A percentile compares a stretch with the other conserved stretches of the same genome.
These are phyloP conservation scores for Charanyca ferruginea DNA, from an alignment of 2,888 invertebrate species.

Conservation along the genomic window DNA sequence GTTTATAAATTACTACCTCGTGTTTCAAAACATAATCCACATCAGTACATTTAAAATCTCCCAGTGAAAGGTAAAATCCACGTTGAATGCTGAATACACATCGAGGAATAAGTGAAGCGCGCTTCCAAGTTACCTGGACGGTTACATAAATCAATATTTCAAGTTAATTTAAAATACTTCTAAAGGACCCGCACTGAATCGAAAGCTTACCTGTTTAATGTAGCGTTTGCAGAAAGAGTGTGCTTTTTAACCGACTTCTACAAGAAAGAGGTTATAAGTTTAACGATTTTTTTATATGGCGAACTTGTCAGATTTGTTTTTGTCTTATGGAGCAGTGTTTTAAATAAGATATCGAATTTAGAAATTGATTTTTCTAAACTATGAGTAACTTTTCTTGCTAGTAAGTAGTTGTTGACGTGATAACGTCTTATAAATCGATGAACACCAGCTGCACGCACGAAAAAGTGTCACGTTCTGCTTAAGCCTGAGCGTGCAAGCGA, in stretches of 20 bases:
- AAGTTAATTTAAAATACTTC: slow-evolving; percentile 79
- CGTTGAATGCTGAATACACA: slow-evolving; percentile 35
- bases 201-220: slow-evolving; percentile 69
- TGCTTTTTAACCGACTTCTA: not conserved
- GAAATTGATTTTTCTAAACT: not conserved
- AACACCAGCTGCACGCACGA: too few relatives aligned
- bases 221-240: slow-evolving; percentile 65
- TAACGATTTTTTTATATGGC: too few relatives aligned
- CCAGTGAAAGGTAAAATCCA: slow-evolving; percentile 12
- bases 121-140: slow-evolving; percentile 49
- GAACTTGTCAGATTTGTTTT: too few relatives aligned
- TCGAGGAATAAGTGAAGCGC: slow-evolving; percentile 15
- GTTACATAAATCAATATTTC: slow-evolving; percentile 75
- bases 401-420: too few relatives aligned
- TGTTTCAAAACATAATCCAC: not conserved
- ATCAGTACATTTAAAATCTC: slow-evolving; percentile 8
- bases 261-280: not conserved
- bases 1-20: not conserved
- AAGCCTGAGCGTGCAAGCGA: too few relatives aligned
- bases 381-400: too few relatives aligned
- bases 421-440: too few relatives aligned
- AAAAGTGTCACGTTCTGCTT: too few relatives aligned
- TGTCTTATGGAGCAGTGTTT: not conserved
- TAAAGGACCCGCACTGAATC: slow-evolving; percentile 73
- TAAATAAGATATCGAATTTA: not conserved